Evolutionary conservation across 2,113 vertebrate species (phyloP), one percentile per base, ranked within the genome.

Genomic region (Scophthalmus maximus): DNA sequence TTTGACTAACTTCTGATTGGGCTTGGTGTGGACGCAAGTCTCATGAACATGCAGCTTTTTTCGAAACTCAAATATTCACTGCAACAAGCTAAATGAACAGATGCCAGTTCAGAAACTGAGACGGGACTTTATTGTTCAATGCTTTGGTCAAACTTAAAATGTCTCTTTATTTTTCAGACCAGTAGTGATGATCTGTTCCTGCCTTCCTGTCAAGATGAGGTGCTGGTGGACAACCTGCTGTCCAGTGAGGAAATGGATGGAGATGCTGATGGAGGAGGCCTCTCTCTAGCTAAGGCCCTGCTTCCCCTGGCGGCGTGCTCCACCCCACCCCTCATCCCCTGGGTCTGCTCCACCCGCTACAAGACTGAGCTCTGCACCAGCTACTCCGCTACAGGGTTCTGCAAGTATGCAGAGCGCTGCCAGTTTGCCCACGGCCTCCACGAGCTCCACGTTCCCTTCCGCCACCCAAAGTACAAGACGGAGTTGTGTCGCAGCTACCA

Each of bases 391-490:
- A 64, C 78, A 0, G 94, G 92, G 1, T 69, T 76, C 32, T 95
- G 94, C 86, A 92, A 91, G 55, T 95, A 95, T 2, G 93, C 92
- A 0, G 91, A 92, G 44, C 92, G 92, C 58, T 95, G 94, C 71
- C 93, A 93, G 84, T 95, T 95, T 6, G 94, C 94, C 51, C 94
- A 95, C 0, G 94, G 94, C 69, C 91, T 94, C 18, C 91, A 91
- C 0, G 93, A 95, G 50, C 93, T 95, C n/a, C 93, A 93, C 0
- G 71, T 93, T 17, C 93, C 93, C 12, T 93, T 85, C 4, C 92
- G 88, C 51, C 94, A 95, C 53, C 94, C 94, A 0, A 95, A 94
- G 79, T 95, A 95, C 87, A 95, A 95, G 87, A 95, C 94, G 0
- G 92, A 94, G 82, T 38, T 92, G 62, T 95, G 94, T 22, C 91